Evolutionary conservation across 1,140 invertebrate species (phyloP), one percentile per base, ranked within the genome.

Genomic region (Papilio polytes): DNA sequence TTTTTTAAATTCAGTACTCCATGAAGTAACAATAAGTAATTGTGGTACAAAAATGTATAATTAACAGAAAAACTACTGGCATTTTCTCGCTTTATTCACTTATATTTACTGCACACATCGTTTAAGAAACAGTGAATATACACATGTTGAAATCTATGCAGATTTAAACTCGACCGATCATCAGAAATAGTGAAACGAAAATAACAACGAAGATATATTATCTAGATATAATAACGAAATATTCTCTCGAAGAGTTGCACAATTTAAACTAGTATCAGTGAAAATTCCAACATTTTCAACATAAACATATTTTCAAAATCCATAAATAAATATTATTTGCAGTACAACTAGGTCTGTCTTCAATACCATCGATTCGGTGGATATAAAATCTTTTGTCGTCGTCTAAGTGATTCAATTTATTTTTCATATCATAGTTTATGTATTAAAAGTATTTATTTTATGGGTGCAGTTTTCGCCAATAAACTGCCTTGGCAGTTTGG

Each of bases 151-250:
- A 66, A 66, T 66, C 59, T 15, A 66, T 26, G 22, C 26, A 31
- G 59, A 66, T 31, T 66, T 31, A 66, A 66, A 66, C 63, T 63
- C 20, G 2, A 70, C 63, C 63, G 13, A 31, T 31, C 63, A 70
- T 70, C 22, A 70, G 59, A 63, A 70, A 70, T 8, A 70, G 22
- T 70, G 63, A 70, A 70, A 70, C 63, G 63, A 66, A 66, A 66
- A 70, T 70, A 70, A 31, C 59, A 63, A 63, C 26, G 13, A 31
- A 13, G 26, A 70, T 56, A 53, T 53, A 53, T 53, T n/a, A 3
- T 56, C 53, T 56, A 26, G 20, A 70, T 31, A 70, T 36, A 66
- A 31, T 26, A 70, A 70, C 26, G 13, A 31, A 31, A 70, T 36
- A 70, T 70, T 31, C 12, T 36, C 63, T 31, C 3, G 22, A 31